Conservation (phyloP, 2,113 vertebrate species). For the Microcebus ravelobensis region DNA sequence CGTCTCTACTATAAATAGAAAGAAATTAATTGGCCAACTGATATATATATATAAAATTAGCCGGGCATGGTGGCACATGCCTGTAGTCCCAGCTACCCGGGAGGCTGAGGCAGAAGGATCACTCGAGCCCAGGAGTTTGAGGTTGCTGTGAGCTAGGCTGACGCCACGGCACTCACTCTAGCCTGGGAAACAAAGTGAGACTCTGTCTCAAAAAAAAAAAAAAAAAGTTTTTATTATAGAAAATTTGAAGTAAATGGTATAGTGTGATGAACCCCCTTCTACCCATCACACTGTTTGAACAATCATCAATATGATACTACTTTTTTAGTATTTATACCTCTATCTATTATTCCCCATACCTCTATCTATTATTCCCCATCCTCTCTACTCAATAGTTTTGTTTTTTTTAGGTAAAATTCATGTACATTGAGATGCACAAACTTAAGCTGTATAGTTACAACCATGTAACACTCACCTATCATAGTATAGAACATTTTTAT, state of each 20-base stretch:
- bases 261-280: not conserved
- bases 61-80: too few species aligned
- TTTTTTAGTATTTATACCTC: not conserved
- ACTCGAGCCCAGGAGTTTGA: too few species aligned
- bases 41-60: too few species aligned
- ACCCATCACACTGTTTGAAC: not conserved
- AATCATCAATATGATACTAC: not conserved
- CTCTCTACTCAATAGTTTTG: not conserved
- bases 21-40: too few species aligned
- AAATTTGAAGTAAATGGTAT: not conserved
- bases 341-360: not conserved
- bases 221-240: not conserved
- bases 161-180: too few species aligned
- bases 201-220: not conserved
- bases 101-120: too few species aligned
- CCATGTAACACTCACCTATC: not conserved
- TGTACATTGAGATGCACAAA: not conserved
- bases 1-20: too few species aligned
- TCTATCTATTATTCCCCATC: not conserved
- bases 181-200: too few species aligned
- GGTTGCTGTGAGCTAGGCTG: too few species aligned
- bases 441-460: not conserved
- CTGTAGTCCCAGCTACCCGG: too few species aligned
- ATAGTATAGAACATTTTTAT: not conserved
- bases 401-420: not conserved